A percentile compares a stretch with the other conserved stretches of the same genome.
Conservation (phyloP, 1,140 invertebrate genomes). For the Neodiprion virginianus region DNA sequence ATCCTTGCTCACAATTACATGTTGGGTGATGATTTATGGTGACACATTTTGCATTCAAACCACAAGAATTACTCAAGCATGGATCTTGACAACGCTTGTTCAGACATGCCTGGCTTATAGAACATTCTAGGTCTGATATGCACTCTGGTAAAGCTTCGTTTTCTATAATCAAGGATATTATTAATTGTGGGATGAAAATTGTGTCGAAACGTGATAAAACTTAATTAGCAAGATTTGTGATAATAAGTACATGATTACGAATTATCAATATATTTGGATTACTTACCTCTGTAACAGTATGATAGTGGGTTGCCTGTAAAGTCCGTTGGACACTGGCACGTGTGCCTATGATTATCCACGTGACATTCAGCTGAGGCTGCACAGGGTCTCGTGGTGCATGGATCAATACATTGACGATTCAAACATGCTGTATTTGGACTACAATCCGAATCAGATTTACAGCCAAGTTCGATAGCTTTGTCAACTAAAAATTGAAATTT, state of each 20-base stretch:
- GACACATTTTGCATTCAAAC: constrained; percentile 78
- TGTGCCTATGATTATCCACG: constrained; percentile 76
- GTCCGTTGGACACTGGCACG: constrained; percentile 78
- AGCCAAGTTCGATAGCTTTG: constrained; percentile 66
- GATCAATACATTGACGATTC: constrained; percentile 77
- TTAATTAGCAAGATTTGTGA: not conserved
- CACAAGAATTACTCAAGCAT: constrained; percentile 82
- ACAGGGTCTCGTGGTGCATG: constrained; percentile 80
- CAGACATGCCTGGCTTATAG: constrained; percentile 78
- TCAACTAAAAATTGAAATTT: constrained; percentile 38
- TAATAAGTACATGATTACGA: not conserved
- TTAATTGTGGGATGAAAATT: constrained; percentile 20
- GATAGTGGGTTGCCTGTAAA: constrained; percentile 81
- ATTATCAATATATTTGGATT: constrained; percentile 8
- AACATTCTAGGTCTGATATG: constrained; percentile 74
- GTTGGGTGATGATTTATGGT: constrained; percentile 76
- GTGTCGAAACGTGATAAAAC: not conserved
- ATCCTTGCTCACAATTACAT: constrained; percentile 82
- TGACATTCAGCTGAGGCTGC: constrained; percentile 80
- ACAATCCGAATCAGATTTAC: constrained; percentile 76
- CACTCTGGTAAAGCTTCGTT: constrained; percentile 69
- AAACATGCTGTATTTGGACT: constrained; percentile 75
- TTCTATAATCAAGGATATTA: constrained; percentile 47
- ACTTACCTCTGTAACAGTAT: constrained; percentile 75
- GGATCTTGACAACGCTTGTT: constrained; percentile 80